Conservation (phyloP, 1,140 invertebrate species). For the Physella acuta region DNA sequence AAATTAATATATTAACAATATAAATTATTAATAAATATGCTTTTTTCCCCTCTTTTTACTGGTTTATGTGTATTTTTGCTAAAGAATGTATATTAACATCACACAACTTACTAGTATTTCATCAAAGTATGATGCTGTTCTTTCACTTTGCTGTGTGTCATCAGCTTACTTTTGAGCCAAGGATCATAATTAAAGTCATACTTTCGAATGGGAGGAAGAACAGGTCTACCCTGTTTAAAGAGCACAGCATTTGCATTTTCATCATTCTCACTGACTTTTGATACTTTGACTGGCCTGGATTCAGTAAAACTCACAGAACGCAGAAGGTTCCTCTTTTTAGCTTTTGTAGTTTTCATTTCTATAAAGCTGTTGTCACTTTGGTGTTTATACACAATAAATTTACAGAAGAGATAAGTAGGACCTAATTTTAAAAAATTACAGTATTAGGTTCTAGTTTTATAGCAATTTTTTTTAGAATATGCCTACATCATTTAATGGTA, state of each 20-base stretch:
- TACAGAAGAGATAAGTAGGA: no score
- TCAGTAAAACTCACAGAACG: neutral
- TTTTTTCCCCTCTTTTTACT: no score
- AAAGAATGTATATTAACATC: no score
- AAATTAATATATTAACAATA: no score
- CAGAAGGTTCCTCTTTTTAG: neutral
- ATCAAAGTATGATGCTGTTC: neutral
- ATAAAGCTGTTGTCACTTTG: neutral
- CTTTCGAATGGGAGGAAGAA: conserved; percentile 3
- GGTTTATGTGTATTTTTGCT: no score
- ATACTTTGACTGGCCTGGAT: neutral
- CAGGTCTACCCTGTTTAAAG: neutral
- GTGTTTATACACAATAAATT: neutral
- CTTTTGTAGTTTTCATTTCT: no score
- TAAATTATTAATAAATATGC: no score
- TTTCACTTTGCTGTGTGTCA: neutral
- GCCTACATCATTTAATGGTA: no score
- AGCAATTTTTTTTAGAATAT: no score
- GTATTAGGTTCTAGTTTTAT: no score
- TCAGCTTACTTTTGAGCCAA: conserved; percentile 16
- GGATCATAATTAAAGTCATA: conserved; percentile 7
- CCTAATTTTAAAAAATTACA: no score
- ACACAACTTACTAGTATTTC: conserved; percentile 19
- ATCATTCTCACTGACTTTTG: neutral
- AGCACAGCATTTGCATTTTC: conserved; percentile 2